Evolutionary conservation across 2,888 invertebrate genomes (phyloP).

Genomic region (Eudemis profundana): DNA sequence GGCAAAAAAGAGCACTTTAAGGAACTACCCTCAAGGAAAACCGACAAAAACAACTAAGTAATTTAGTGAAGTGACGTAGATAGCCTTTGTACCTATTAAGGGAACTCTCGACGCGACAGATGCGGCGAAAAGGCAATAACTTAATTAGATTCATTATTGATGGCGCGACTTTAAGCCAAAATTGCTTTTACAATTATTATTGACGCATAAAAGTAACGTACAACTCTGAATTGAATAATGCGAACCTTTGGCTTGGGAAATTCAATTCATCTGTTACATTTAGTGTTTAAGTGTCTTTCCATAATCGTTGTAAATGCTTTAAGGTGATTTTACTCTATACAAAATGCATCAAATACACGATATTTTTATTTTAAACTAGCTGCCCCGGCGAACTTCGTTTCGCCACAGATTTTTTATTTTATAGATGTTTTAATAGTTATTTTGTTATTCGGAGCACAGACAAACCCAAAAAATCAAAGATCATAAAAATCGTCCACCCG

Average conservation of each 20-base stretch:
- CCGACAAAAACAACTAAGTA: conserved; percentile 41
- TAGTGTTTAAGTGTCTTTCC: no score
- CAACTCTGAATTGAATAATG: conserved; percentile 8
- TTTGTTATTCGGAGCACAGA: no score
- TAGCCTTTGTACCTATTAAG: conserved; percentile 42
- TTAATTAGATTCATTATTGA: conserved; percentile 40
- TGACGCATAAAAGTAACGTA: conserved; percentile 19
- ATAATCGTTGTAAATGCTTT: no score
- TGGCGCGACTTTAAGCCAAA: conserved; percentile 23
- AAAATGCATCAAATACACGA: no score
- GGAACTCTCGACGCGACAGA: conserved; percentile 36
- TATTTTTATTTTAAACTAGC: no score
- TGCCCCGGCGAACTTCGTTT: no score
- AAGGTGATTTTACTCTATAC: no score
- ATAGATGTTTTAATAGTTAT: no score
- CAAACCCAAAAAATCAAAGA: no score
- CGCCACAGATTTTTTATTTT: no score
- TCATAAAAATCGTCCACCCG: no score
- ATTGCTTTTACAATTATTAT: conserved; percentile 36
- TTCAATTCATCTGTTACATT: conserved; percentile 6
- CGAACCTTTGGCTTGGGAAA: neutral
- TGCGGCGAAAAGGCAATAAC: conserved; percentile 40
- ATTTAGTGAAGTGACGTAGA: conserved; percentile 44
- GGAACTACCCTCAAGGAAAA: conserved; percentile 37
- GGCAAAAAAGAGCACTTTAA: conserved; percentile 38